A percentile compares a stretch with the other conserved stretches of the same genome.
Evolutionary conservation across 2,113 vertebrate genomes (phyloP).

Genomic region (Tapirus terrestris): DNA sequence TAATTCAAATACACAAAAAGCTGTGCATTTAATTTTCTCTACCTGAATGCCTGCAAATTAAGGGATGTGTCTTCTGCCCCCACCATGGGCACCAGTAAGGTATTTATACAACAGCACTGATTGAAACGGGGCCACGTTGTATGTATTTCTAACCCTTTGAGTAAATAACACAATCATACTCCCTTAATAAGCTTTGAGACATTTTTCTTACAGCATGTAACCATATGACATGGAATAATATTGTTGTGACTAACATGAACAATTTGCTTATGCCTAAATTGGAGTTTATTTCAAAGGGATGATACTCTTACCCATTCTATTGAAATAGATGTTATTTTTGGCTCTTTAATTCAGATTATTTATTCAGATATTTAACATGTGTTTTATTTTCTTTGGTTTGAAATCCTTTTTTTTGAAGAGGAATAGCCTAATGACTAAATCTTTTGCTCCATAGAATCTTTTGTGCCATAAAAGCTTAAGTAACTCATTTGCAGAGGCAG

Average conservation of each 20-base stretch:
- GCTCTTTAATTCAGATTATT: constrained; percentile 26
- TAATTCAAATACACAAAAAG: neutral
- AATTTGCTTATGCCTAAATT: constrained; percentile 45
- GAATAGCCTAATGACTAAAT: neutral
- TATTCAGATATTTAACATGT: neutral
- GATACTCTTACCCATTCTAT: neutral
- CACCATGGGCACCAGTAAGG: neutral
- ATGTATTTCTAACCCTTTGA: neutral
- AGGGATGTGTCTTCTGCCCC: neutral
- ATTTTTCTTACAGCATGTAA: neutral
- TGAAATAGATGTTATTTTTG: neutral
- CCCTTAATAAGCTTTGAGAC: neutral
- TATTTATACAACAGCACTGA: neutral
- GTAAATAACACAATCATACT: neutral
- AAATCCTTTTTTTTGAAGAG: neutral
- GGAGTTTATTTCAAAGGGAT: constrained; percentile 24
- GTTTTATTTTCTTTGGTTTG: constrained; percentile 20
- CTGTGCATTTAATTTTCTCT: neutral
- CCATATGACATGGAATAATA: neutral
- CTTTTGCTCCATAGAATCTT: neutral
- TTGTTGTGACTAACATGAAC: neutral
- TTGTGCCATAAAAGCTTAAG: neutral
- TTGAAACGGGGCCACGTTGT: neutral
- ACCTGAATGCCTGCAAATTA: neutral
- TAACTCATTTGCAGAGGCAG: neutral